Evolutionary conservation across 23 tunicate genomes (phyloP), one percentile per base, ranked within the genome.

Genomic region (Ascidia mentula): DNA sequence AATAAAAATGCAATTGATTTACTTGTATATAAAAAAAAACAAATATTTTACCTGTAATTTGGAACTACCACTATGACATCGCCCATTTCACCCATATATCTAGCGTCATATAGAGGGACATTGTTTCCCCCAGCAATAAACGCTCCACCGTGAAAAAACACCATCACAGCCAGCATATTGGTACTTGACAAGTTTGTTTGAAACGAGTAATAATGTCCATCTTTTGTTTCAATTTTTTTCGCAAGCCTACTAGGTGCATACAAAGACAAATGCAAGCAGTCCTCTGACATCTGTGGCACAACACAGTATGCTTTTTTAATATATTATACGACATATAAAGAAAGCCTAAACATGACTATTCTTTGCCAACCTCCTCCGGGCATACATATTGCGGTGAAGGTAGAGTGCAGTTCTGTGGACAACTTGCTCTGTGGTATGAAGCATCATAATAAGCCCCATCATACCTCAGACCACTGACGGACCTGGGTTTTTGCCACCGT

Each of bases 351-450:
- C 15, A 15, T 69, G 15, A 15, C n/a, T 69, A 69, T n/a, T 26
- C 74, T 17, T 69, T 17, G 30, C 73, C 37, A 5, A 88, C 87
- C 74, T 81, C 71, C 6, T 72, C 39, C 0, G 96, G 96, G 46
- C 96, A 90, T 20, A 40, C 74, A 38, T 90, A 90, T 36, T 80
- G 82, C 18, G 96, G 89, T n/a, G 96, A 90, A 0, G 96, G 96
- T 24, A 90, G 73, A 0, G 72, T 45, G 46, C 96, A 90, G 7
- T 37, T 18, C 72, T 90, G 96, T 38, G 89, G 96, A 80, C 96
- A 90, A 5, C 77, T 89, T 36, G 91, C 40, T 45, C 91, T 81
- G 53, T 74, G 36, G 59, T 32, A 80, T 31, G 91, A 73, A 31
- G 86, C 91, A 42, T 87, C 82, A 46, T 59, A 86, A 73, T 75